Evolutionary conservation across 2,888 invertebrate genomes (phyloP), one percentile per base, ranked within the genome.

Genomic region (Escarpia spicata): DNA sequence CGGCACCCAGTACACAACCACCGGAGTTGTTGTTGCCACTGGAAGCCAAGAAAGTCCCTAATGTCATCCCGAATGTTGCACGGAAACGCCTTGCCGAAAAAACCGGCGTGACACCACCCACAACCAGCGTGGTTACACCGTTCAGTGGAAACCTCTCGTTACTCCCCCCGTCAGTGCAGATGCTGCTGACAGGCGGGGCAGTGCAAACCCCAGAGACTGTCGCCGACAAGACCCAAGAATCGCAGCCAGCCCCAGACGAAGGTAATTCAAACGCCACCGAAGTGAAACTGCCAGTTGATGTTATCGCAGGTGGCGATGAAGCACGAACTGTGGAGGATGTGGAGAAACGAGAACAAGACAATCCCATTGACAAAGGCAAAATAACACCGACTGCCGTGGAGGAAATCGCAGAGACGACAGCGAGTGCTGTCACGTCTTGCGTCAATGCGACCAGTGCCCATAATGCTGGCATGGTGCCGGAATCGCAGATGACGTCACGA

Each of bases 21-120:
- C 4, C 26, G 26, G n/a, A 26, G n/a, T 75, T 26, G n/a, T 75
- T 26, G 6, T 26, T 75, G 26, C 75, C 75, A 75, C n/a, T 26
- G 3, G 75, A 75, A 26, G 19, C 3, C 75, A 75, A 75, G 26
- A 75, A 75, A n/a, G 75, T 75, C 26, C 75, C 75, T 6, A 26
- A 26, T 75, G 75, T n/a, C 75, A 75, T 75, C 26, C 75, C 75
- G n/a, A 75, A 75, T 75, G 75, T 75, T 75, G 75, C 75, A 75
- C 75, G 75, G 26, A 75, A 75, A 75, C 75, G 26, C 75, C 75
- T 75, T 26, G n/a, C 75, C 6, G 75, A 26, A 2, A 75, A 75
- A 26, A n/a, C 75, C 4, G 75, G 75, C 26, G n/a, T 75, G 26
- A 75, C 26, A 15, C 75, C 75, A 15, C 26, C 75, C 19, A 75